These are phyloP conservation scores for Chlorospingus semifuscus DNA, from an alignment of 2,797 vertebrate species.

Conservation along the genomic window DNA sequence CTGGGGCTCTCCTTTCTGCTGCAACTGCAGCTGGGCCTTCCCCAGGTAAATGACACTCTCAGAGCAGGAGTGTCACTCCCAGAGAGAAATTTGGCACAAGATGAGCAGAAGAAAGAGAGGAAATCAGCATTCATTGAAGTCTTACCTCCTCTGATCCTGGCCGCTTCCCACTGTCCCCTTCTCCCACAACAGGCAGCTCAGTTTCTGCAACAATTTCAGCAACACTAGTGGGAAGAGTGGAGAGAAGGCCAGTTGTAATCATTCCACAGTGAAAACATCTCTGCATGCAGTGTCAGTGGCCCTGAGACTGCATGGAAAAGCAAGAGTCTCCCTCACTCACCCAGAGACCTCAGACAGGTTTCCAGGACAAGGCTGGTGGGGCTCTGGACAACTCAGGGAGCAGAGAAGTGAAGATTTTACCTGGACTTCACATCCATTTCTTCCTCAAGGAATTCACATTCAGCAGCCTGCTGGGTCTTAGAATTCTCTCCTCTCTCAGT, in stretches of 20 bases:
- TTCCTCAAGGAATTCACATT: not conserved
- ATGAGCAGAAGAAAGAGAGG: not conserved
- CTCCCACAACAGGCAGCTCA: not conserved
- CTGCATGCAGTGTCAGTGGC: not conserved
- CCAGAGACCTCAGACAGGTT: not conserved
- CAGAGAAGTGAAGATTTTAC: slow-evolving; percentile 16
- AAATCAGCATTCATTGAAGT: not conserved
- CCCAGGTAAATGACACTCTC: not conserved
- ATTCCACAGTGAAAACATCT: not conserved
- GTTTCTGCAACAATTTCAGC: not conserved
- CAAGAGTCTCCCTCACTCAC: not conserved
- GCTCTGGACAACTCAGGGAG: not conserved
- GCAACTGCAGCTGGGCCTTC: not conserved
- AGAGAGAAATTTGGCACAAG: not conserved
- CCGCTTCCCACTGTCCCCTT: slow-evolving; percentile 37
- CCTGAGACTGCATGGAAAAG: not conserved
- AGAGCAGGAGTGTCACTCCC: not conserved
- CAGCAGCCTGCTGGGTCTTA: not conserved
- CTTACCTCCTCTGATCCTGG: slow-evolving; percentile 50
- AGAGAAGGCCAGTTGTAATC: not conserved
- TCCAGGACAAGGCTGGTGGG: not conserved
- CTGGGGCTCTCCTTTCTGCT: not conserved
- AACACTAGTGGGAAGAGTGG: not conserved
- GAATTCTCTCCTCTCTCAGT: not conserved
- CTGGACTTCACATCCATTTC: not conserved